Conservation (phyloP, 2,113 vertebrate species). For the Aphelocoma coerulescens region DNA sequence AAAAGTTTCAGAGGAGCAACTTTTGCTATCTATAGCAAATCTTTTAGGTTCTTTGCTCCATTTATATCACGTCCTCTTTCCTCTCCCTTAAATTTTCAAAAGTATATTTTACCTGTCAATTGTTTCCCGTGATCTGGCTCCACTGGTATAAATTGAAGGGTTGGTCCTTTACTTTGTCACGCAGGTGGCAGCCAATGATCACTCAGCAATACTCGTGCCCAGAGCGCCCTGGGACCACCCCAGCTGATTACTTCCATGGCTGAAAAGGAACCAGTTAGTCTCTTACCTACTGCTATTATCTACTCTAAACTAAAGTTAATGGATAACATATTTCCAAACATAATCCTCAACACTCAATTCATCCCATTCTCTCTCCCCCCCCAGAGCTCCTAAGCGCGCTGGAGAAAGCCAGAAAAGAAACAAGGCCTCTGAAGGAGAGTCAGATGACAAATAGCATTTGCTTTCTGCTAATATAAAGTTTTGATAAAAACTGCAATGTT, state of each 20-base stretch:
- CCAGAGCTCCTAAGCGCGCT: neutral
- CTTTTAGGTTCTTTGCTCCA: neutral
- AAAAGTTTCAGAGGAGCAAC: neutral
- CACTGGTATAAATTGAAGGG: constrained; percentile 61
- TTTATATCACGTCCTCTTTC: neutral
- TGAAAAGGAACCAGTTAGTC: constrained; percentile 72
- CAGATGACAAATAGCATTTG: neutral
- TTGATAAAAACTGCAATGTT: neutral
- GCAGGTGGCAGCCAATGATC: constrained; percentile 69
- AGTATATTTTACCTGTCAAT: constrained; percentile 61
- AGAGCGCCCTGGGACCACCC: constrained; percentile 68
- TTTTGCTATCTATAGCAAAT: neutral
- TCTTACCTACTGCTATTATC: constrained; percentile 66
- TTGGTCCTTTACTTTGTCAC: constrained; percentile 72
- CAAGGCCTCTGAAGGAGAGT: neutral
- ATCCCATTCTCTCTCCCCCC: neutral
- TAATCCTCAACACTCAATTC: neutral
- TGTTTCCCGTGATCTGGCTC: constrained; percentile 64
- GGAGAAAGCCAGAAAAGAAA: neutral
- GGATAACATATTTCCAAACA: neutral
- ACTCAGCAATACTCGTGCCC: constrained; percentile 65
- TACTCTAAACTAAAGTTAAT: constrained; percentile 40
- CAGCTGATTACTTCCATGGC: constrained; percentile 71
- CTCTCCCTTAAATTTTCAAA: constrained; percentile 32
- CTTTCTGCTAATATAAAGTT: neutral